Percentiles rank a stretch among this genome's conserved stretches.
phyloP scores from a whole-genome alignment of 2,797 vertebrate genomes.

The Coracias cyanogaster region DNA sequence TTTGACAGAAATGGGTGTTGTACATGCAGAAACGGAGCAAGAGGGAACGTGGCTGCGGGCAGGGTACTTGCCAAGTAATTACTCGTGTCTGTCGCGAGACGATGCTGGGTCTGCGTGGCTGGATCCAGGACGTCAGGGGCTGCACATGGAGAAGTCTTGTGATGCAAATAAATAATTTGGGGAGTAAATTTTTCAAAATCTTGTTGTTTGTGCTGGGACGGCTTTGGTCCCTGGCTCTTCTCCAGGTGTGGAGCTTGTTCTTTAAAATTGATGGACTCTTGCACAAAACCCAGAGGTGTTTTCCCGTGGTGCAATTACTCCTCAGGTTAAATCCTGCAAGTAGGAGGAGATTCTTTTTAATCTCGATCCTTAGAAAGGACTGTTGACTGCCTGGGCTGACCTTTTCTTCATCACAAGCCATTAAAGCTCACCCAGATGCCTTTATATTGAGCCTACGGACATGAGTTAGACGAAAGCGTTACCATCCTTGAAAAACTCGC shows the following conservation, averaged over 20 bases:
- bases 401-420: neutral
- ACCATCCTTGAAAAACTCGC: neutral
- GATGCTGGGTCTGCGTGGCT: neutral
- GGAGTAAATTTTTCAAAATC: neutral
- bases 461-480: neutral
- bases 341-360: neutral
- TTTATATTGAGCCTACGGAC: neutral
- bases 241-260: neutral
- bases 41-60: neutral
- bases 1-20: neutral
- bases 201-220: no score
- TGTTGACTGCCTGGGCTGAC: neutral
- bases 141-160: rapidly evolving
- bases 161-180: neutral
- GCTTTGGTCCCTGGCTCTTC: neutral
- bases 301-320: neutral
- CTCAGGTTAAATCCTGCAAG: neutral
- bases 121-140: neutral
- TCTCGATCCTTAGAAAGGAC: neutral
- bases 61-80: neutral
- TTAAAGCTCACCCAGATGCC: neutral
- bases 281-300: neutral
- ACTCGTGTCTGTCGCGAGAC: rapidly evolving
- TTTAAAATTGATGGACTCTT: neutral
- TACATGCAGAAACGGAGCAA: neutral